Conservation (phyloP, 1,140 invertebrate species). For the Drosophila pachea region DNA sequence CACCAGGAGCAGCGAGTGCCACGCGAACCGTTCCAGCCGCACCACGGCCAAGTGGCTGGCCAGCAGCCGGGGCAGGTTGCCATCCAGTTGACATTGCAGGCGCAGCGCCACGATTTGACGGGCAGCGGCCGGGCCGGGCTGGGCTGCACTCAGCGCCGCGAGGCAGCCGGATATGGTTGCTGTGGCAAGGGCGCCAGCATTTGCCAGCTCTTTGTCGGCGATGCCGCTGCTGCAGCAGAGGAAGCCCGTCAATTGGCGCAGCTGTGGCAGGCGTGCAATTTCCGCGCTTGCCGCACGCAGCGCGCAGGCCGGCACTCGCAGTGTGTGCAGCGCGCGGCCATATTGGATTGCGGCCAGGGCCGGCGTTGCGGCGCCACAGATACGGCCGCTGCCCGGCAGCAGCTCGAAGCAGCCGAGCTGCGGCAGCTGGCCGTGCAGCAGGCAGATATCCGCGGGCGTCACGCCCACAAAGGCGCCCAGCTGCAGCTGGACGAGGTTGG, state of each 20-base stretch:
- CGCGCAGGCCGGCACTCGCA: constrained; percentile 55
- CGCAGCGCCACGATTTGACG: constrained; percentile 60
- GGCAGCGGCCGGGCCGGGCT: not conserved
- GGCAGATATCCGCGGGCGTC: constrained; percentile 14
- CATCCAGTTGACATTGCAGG: constrained; percentile 64
- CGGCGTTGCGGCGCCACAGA: not conserved
- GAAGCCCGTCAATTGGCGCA: constrained; percentile 57
- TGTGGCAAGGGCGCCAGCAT: constrained; percentile 36
- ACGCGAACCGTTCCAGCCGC: constrained; percentile 50
- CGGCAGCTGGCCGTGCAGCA: constrained; percentile 25
- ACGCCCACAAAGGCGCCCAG: constrained; percentile 25
- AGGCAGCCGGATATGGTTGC: constrained; percentile 36
- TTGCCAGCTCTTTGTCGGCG: constrained; percentile 42
- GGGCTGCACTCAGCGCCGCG: constrained; percentile 19
- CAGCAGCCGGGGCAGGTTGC: constrained; percentile 39
- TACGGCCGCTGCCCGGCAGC: constrained; percentile 4
- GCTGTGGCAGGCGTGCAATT: constrained; percentile 48
- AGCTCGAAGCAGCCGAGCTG: constrained; percentile 42
- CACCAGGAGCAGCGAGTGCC: constrained; percentile 63
- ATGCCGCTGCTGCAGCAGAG: constrained; percentile 41
- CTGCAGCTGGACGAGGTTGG: constrained; percentile 43
- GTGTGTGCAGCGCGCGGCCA: constrained; percentile 37
- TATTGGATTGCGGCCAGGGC: constrained; percentile 34
- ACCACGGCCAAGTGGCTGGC: constrained; percentile 20
- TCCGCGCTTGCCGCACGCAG: constrained; percentile 32